A percentile compares a stretch with the other conserved stretches of the same genome.
These are phyloP conservation scores for Psittacula echo DNA, from an alignment of 2,797 vertebrate species.

Conservation along the genomic window DNA sequence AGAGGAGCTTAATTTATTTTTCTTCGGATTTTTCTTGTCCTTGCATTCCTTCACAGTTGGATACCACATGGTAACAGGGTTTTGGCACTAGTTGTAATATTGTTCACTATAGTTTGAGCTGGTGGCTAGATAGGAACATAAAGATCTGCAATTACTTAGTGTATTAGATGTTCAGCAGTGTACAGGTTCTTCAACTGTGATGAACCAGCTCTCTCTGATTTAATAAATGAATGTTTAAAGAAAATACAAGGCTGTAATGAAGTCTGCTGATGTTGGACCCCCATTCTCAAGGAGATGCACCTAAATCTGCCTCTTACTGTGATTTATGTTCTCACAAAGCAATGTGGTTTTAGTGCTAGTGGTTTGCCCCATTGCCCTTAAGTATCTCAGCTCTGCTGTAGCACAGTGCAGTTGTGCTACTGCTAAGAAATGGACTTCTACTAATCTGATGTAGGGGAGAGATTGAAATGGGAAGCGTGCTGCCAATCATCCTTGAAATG, in stretches of 20 bases:
- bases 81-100: not conserved
- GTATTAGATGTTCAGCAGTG: not conserved
- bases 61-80: not conserved
- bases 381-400: not conserved
- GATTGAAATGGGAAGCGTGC: not conserved
- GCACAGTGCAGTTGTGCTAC: not conserved
- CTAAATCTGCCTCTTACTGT: not conserved
- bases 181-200: not conserved
- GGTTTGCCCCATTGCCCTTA: not conserved
- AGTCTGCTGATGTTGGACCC: not conserved
- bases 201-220: not conserved
- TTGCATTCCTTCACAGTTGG: not conserved
- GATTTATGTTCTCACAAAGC: not conserved
- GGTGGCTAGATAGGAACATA: not conserved
- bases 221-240: not conserved
- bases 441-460: not conserved
- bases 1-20: not conserved
- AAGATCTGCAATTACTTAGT: not conserved
- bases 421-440: not conserved
- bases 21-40: not conserved
- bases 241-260: not conserved
- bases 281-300: not conserved
- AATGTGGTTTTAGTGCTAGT: not conserved
- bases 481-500: not conserved
- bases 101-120: not conserved